Evolutionary conservation across 2,113 vertebrate genomes (phyloP), one percentile per base, ranked within the genome.

Genomic region (Leptocoma aspasia): DNA sequence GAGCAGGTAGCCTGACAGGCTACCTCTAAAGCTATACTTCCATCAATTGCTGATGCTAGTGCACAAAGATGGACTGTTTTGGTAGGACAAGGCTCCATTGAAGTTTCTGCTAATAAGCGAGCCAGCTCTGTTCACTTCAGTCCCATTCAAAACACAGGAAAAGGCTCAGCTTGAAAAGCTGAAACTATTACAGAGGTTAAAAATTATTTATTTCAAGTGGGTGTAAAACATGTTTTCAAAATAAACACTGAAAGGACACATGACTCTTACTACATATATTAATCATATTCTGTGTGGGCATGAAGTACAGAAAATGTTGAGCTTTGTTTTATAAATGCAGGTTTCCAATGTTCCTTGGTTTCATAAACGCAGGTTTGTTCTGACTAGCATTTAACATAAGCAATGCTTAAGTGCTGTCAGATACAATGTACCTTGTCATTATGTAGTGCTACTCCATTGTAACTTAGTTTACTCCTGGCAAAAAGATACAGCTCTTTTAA

Each of bases 61-160:
- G 23, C 44, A 76, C 70, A 86, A 96, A 96, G 95, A 96, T 96
- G 66, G 72, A 92, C 96, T 97, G 95, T 97, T 96, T 95, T 75
- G 70, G 84, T 86, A 84, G 90, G 87, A 97, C 96, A 97, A 96
- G 88, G 85, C 86, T 90, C 73, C 85, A 87, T 95, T 97, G 96
- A 97, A 94, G 76, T 92, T 89, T 31, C 71, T 95, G 69, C 77
- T 97, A 94, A 82, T 94, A 90, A 91, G 84, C 84, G 87, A 89
- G 84, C 91, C 59, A 88, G 71, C 69, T 84, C 71, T 94, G 89
- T 94, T 97, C 92, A 65, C 53, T 94, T 91, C 78, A 80, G 63
- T 93, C 71, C 71, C 35, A 30, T 93, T 94, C 66, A 90, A 95
- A 63, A 41, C 89, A 88, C 53, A 78, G 92, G 92, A 85, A 96